Conservation (phyloP, 2,113 vertebrate genomes). For the Willisornis vidua region DNA sequence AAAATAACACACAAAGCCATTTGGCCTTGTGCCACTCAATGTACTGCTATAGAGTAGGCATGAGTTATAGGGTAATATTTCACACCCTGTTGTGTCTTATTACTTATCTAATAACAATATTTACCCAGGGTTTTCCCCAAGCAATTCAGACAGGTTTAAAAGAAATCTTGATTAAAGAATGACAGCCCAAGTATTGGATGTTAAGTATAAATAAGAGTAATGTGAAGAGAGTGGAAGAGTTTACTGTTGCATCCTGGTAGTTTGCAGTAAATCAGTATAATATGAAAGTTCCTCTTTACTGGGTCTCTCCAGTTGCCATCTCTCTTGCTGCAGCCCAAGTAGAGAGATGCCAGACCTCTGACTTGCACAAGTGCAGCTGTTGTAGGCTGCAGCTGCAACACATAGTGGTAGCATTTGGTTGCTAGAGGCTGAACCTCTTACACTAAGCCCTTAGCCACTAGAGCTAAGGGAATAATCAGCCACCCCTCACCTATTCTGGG, state of each 20-base stretch:
- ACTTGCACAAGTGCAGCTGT: background rate
- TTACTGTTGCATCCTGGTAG: constrained; percentile 64
- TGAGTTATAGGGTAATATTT: constrained; percentile 72
- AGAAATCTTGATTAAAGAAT: constrained; percentile 77
- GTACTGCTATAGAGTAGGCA: constrained; percentile 12
- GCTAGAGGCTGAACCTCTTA: background rate
- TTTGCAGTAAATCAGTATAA: constrained; percentile 70
- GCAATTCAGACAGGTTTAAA: constrained; percentile 63
- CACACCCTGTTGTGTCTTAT: constrained; percentile 72
- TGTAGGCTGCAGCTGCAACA: background rate
- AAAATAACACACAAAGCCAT: constrained; percentile 65
- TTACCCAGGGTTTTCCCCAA: constrained; percentile 70
- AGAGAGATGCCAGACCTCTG: background rate
- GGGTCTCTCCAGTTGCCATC: background rate
- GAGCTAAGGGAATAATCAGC: background rate
- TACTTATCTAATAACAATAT: constrained; percentile 77
- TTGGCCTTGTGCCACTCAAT: constrained; percentile 67
- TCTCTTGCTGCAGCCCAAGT: background rate
- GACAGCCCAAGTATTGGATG: constrained; percentile 72
- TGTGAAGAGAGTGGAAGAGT: constrained; percentile 67
- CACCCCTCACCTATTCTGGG: background rate
- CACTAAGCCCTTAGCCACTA: background rate
- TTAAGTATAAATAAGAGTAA: constrained; percentile 77
- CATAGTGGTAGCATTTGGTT: fast-evolving
- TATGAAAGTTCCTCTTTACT: constrained; percentile 48